phyloP scores from a whole-genome alignment of 2,797 vertebrate species.

The Bradypus variegatus region DNA sequence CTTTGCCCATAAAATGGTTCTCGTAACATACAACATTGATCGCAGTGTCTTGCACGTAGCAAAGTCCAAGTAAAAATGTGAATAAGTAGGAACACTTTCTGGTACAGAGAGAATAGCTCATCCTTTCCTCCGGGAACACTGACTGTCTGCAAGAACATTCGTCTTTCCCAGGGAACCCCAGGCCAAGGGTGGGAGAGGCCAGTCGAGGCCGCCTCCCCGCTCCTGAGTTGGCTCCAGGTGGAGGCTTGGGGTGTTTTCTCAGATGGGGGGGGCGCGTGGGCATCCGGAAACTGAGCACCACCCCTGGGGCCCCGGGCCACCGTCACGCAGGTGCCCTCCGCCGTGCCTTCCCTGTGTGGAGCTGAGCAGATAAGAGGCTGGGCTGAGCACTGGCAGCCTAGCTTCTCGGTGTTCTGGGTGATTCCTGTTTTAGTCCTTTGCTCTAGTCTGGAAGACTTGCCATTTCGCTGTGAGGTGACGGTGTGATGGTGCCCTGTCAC shows the following conservation, averaged over 20 bases:
- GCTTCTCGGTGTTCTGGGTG: not conserved
- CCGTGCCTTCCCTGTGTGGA: no score
- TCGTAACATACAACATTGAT: fast-evolving
- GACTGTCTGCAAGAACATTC: not conserved
- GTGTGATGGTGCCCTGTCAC: no score
- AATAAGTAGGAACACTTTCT: not conserved
- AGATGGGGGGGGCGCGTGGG: no score
- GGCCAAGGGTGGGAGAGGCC: not conserved
- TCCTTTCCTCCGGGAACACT: not conserved
- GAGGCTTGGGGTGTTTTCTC: no score
- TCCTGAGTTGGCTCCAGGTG: no score
- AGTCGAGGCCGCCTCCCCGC: no score
- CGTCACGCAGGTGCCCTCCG: no score
- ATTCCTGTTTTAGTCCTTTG: not conserved
- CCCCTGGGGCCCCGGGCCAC: no score
- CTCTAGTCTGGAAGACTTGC: not conserved
- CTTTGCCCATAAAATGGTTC: not conserved
- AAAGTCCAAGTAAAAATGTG: no score
- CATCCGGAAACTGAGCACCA: no score
- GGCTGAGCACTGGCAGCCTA: fast-evolving
- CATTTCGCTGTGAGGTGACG: no score
- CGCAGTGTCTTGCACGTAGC: fast-evolving
- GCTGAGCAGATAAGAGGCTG: fast-evolving
- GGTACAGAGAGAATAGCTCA: not conserved
- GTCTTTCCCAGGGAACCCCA: not conserved